Evolutionary conservation across 1,140 invertebrate genomes (phyloP).

Genomic region (Idris sp.): DNA sequence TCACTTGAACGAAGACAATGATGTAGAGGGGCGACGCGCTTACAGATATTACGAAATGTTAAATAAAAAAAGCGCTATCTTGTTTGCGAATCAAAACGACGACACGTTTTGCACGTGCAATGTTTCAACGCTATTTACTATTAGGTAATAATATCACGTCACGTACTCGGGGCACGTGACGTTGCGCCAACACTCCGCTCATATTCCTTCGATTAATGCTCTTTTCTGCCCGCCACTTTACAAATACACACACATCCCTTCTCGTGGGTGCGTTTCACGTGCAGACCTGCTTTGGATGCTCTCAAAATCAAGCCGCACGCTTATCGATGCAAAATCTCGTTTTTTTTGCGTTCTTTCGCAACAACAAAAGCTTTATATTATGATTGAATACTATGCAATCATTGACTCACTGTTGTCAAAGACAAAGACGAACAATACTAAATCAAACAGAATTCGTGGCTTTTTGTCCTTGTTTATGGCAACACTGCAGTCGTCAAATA

Average conservation of each 20-base stretch:
- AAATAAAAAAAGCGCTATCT: slow-evolving; percentile 55
- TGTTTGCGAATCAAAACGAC: slow-evolving; percentile 54
- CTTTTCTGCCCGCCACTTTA: slow-evolving; percentile 34
- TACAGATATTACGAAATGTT: slow-evolving; percentile 47
- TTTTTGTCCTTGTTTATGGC: slow-evolving; percentile 5
- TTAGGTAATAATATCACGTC: slow-evolving; percentile 64
- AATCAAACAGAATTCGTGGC: no score
- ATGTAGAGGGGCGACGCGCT: slow-evolving; percentile 1
- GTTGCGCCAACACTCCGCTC: slow-evolving; percentile 53
- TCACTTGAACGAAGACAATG: slow-evolving; percentile 38
- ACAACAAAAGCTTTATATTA: no score
- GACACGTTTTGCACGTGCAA: slow-evolving; percentile 61
- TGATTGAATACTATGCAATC: no score
- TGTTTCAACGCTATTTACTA: slow-evolving; percentile 62
- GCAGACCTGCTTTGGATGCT: no score
- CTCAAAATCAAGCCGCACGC: slow-evolving; percentile 3
- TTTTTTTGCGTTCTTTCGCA: slow-evolving; percentile 10
- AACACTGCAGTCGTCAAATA: no score
- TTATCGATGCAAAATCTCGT: slow-evolving; percentile 28
- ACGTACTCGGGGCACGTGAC: slow-evolving; percentile 63
- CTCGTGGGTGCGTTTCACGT: slow-evolving; percentile 19
- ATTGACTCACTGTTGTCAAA: no score
- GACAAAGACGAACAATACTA: no score
- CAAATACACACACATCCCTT: slow-evolving; percentile 8
- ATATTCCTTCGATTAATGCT: slow-evolving; percentile 58